Percentiles rank a stretch among this genome's conserved stretches.
Evolutionary conservation across 2,888 invertebrate species (phyloP).

Genomic region (Pycnomerus fuliginosus): DNA sequence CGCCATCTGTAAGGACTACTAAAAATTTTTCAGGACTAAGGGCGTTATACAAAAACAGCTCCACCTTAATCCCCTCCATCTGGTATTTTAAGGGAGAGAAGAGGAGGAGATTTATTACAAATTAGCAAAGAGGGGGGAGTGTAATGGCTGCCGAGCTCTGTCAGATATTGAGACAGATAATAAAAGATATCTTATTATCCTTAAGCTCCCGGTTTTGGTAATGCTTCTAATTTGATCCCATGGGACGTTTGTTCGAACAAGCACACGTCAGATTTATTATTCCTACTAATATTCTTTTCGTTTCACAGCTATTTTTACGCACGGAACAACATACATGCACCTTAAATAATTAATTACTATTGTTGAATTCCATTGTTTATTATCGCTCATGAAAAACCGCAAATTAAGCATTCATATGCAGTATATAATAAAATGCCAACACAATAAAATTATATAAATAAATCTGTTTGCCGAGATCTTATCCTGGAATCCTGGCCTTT

Average conservation of each 20-base stretch:
- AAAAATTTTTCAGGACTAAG: slow-evolving; percentile 12
- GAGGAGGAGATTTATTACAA: slow-evolving; percentile 42
- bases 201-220: slow-evolving; percentile 48
- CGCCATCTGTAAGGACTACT: slow-evolving; percentile 24
- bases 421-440: too few species aligned
- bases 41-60: slow-evolving; percentile 24
- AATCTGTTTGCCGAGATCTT: slow-evolving; percentile 24
- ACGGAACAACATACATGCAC: too few species aligned
- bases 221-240: slow-evolving; percentile 52
- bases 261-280: too few species aligned
- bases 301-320: too few species aligned
- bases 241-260: slow-evolving; percentile 39
- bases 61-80: slow-evolving; percentile 33
- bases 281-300: too few species aligned
- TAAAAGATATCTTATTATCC: slow-evolving; percentile 52
- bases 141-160: slow-evolving; percentile 52
- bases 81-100: slow-evolving; percentile 24
- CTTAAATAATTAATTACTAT: too few species aligned
- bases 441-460: too few species aligned
- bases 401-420: too few species aligned
- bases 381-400: too few species aligned
- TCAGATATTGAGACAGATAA: slow-evolving; percentile 50
- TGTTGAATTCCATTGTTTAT: too few species aligned
- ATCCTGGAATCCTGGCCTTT: too few species aligned
- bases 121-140: slow-evolving; percentile 46